Evolutionary conservation across 2,888 invertebrate genomes (phyloP).

Genomic region (Electrophaes corylata): DNA sequence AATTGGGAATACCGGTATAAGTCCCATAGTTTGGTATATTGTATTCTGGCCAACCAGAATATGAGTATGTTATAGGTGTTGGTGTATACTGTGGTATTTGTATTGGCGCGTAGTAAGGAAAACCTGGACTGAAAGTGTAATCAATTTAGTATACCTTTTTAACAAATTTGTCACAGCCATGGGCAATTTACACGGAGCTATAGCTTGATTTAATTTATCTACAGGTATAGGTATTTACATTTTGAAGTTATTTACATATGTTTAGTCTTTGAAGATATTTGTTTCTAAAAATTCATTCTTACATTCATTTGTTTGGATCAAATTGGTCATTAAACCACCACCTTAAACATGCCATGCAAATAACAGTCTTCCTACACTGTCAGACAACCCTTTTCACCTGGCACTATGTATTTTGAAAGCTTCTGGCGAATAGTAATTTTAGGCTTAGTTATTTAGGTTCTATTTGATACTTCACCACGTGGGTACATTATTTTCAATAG

Average conservation of each 20-base stretch:
- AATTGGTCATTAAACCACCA: background rate
- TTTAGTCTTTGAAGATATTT: background rate
- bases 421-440: too few relatives aligned
- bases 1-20: background rate
- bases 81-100: slow-evolving; percentile 24
- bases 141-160: slow-evolving; percentile 17
- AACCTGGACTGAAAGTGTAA: slow-evolving; percentile 36
- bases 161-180: slow-evolving; percentile 10
- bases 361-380: background rate
- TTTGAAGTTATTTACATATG: background rate
- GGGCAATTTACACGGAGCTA: slow-evolving; percentile 18
- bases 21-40: slow-evolving; percentile 3
- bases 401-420: too few relatives aligned
- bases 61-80: slow-evolving; percentile 11
- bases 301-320: background rate
- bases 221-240: background rate
- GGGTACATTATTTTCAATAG: too few relatives aligned
- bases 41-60: background rate
- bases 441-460: too few relatives aligned
- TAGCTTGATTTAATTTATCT: slow-evolving; percentile 2
- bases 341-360: background rate
- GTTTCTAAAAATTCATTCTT: background rate
- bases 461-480: too few relatives aligned
- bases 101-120: slow-evolving; percentile 21
- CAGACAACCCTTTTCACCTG: background rate